phyloP scores from a whole-genome alignment of 2,888 invertebrate genomes.

The Gasteruption jaculator region DNA sequence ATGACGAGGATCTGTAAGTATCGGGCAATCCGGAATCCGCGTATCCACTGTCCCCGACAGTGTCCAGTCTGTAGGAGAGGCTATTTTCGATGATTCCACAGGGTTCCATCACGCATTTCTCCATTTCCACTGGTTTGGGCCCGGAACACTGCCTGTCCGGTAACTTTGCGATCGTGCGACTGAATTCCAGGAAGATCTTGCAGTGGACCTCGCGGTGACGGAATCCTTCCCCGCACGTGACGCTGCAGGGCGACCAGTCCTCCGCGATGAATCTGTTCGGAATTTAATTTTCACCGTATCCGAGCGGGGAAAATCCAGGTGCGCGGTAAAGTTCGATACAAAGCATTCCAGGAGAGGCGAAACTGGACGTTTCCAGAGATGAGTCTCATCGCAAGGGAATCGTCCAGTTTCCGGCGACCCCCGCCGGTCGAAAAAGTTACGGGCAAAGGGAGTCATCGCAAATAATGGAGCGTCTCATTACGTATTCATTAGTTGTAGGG shows the following conservation, averaged over 20 bases:
- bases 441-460: no score
- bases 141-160: constrained; percentile 87
- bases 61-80: constrained; percentile 45
- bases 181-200: constrained; percentile 90
- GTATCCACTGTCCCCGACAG: constrained; percentile 49
- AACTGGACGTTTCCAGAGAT: no score
- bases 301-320: no score
- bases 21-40: constrained; percentile 47
- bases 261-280: constrained; percentile 81
- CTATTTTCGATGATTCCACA: constrained; percentile 55
- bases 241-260: constrained; percentile 90
- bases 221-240: constrained; percentile 85
- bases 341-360: no score
- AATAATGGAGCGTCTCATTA: no score
- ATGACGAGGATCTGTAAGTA: constrained; percentile 39
- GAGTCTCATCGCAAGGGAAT: no score
- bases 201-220: constrained; percentile 87
- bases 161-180: constrained; percentile 79
- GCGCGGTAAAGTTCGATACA: no score
- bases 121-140: constrained; percentile 75
- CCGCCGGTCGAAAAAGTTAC: no score
- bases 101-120: constrained; percentile 75
- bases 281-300: no score
- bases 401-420: no score
- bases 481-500: no score